Evolutionary conservation across 1,140 invertebrate species (phyloP).

Genomic region (Sesamia nonagrioides): DNA sequence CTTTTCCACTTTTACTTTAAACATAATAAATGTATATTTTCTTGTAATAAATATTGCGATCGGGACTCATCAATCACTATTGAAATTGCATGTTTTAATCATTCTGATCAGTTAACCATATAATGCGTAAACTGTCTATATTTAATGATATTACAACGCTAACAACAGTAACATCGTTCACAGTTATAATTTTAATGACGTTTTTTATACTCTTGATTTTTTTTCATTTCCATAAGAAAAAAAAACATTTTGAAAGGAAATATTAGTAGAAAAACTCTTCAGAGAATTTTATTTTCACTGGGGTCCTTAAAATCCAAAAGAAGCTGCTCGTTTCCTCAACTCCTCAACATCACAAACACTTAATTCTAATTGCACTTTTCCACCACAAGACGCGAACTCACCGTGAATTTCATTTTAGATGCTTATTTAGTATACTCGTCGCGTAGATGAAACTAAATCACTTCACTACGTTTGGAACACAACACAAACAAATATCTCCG

Average conservation of each 20-base stretch:
- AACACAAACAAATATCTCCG: slow-evolving; percentile 66
- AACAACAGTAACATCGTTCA: neutral
- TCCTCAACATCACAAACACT: slow-evolving; percentile 49
- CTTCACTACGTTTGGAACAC: slow-evolving; percentile 68
- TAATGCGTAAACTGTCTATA: neutral
- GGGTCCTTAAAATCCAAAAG: slow-evolving; percentile 22
- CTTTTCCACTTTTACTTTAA: slow-evolving; percentile 83
- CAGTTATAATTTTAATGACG: too few relatives aligned
- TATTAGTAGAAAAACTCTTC: neutral
- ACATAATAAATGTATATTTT: slow-evolving; percentile 55
- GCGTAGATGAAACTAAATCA: slow-evolving; percentile 80
- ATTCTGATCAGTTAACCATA: neutral
- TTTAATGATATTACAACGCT: too few relatives aligned
- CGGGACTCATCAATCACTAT: slow-evolving; percentile 18
- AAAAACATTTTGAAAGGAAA: too few relatives aligned
- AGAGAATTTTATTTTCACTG: neutral
- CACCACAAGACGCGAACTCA: slow-evolving; percentile 75
- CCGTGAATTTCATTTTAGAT: slow-evolving; percentile 85
- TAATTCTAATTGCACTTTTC: slow-evolving; percentile 52
- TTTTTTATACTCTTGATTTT: too few relatives aligned
- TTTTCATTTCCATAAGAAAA: too few relatives aligned
- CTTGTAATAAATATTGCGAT: slow-evolving; percentile 15
- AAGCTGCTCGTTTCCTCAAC: slow-evolving; percentile 1
- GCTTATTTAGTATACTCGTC: slow-evolving; percentile 74
- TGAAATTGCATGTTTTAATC: neutral